These are phyloP conservation scores for Helobdella robusta DNA, from an alignment of 2,888 invertebrate genomes.

Conservation along the genomic window DNA sequence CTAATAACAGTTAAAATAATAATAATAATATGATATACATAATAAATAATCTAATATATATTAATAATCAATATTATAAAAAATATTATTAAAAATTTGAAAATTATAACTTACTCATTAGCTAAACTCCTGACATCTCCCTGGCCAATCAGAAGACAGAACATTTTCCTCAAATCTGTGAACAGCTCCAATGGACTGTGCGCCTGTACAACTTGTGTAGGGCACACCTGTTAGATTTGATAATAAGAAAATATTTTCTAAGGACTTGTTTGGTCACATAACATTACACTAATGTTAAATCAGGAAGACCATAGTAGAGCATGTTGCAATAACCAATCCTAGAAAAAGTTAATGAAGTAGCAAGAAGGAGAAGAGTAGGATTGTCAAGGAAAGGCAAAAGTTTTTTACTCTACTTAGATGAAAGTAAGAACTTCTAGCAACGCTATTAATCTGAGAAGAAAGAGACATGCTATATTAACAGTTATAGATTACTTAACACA, in stretches of 20 bases:
- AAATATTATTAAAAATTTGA: background rate
- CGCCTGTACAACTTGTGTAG: constrained; percentile 47
- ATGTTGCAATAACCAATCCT: no score
- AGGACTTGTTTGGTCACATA: constrained; percentile 4
- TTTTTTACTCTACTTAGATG: no score
- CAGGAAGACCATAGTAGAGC: background rate
- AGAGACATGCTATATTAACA: no score
- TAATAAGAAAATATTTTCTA: no score
- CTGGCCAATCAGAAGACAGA: constrained; percentile 47
- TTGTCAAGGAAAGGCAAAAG: no score
- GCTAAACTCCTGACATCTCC: constrained; percentile 45
- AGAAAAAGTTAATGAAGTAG: no score
- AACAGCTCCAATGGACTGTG: constrained; percentile 46
- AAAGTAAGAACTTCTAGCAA: no score
- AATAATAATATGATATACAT: background rate
- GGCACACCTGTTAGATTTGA: constrained; percentile 42
- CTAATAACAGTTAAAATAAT: background rate
- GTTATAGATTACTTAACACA: no score
- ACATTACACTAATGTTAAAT: background rate
- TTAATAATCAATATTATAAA: background rate
- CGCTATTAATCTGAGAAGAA: no score
- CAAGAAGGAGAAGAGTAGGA: no score
- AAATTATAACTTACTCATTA: constrained; percentile 46
- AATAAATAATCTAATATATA: background rate
- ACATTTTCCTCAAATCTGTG: constrained; percentile 43